Conservation (phyloP, 1,140 invertebrate genomes). For the Vanessa tameamea region DNA sequence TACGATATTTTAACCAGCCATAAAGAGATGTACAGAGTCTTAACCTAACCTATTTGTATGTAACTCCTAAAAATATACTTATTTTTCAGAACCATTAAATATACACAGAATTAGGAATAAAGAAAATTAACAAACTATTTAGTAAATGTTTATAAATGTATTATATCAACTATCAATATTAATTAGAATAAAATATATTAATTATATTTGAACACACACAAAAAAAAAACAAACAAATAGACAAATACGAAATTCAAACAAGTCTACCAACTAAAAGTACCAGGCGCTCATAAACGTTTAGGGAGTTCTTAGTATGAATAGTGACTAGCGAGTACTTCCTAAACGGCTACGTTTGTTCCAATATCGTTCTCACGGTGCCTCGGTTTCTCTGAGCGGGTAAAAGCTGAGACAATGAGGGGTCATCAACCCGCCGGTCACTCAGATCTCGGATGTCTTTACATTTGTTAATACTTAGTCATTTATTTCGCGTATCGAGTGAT, state of each 20-base stretch:
- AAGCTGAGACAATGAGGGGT: conserved; percentile 58
- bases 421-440: conserved; percentile 39
- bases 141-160: no score
- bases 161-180: no score
- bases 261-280: not conserved
- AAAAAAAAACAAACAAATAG: not conserved
- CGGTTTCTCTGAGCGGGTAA: conserved; percentile 44
- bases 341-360: conserved; percentile 10
- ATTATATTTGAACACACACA: not conserved
- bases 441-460: conserved; percentile 6
- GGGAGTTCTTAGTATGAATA: not conserved
- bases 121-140: no score
- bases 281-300: not conserved
- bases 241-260: not conserved
- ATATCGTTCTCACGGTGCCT: conserved; percentile 46
- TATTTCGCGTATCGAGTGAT: not conserved
- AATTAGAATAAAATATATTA: no score
- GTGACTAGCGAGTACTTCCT: not conserved
- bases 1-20: no score
- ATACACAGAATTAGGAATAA: no score
- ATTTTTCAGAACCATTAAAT: no score
- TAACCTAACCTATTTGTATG: no score
- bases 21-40: no score
- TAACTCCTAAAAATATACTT: no score
- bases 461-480: conserved; percentile 7